Evolutionary conservation across 2,113 vertebrate species (phyloP).

Genomic region (Phainopepla nitens): DNA sequence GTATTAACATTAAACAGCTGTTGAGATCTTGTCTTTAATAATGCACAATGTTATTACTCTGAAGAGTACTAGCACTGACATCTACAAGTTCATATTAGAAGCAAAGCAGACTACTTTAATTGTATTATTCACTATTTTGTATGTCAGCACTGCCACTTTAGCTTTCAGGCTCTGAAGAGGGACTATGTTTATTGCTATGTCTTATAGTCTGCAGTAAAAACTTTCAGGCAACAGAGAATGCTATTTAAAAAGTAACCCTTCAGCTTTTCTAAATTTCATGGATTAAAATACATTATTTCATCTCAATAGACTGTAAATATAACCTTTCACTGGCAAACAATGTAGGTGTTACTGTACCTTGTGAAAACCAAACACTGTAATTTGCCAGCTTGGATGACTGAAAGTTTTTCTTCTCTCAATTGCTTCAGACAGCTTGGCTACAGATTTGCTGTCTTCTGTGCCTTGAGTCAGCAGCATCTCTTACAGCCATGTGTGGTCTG

Average conservation of each 20-base stretch:
- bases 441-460: not conserved
- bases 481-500: not conserved
- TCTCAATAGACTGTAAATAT: not conserved
- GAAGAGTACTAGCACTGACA: constrained; percentile 15
- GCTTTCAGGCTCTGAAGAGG: not conserved
- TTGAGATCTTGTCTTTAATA: constrained; percentile 50
- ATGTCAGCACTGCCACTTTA: constrained; percentile 23
- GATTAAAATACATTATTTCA: not conserved
- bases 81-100: not conserved
- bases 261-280: not conserved
- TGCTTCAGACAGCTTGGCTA: not conserved
- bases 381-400: not conserved
- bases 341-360: not conserved
- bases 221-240: not conserved
- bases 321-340: not conserved
- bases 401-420: not conserved
- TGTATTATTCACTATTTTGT: constrained; percentile 9
- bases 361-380: not conserved
- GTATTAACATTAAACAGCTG: constrained; percentile 38
- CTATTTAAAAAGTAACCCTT: not conserved
- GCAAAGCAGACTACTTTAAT: constrained; percentile 24
- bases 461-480: not conserved
- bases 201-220: not conserved
- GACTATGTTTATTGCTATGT: not conserved
- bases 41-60: constrained; percentile 28